Evolutionary conservation across 2,113 vertebrate genomes (phyloP), one percentile per base, ranked within the genome.

Genomic region (Pseudopodoces humilis): DNA sequence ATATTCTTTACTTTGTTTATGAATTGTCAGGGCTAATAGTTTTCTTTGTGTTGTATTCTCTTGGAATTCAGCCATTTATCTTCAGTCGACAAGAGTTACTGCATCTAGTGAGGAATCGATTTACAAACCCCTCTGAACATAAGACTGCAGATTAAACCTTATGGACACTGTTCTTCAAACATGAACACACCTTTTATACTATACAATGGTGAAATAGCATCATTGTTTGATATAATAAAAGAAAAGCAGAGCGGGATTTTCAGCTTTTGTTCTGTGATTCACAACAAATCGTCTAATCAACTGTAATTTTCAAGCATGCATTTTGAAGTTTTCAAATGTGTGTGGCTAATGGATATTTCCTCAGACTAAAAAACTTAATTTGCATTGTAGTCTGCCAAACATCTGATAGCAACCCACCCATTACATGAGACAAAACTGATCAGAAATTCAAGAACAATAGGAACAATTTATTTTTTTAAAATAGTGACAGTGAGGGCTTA

Each of bases 1-100:
- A 96, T 78, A 62, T 85, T 83, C 60, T 96, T 97, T 93, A 86
- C 70, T 97, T 96, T 97, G 83, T 94, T 95, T 97, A 83, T 94
- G 80, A 96, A 94, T 97, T 95, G 90, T 94, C 87, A 95, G 71
- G 63, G 86, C 76, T 94, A 97, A 97, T 96, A 80, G 64, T 75
- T 97, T 97, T 96, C 88, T 96, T 97, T 96, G 85, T 96, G 53
- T 75, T 86, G 35, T 68, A 83, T 92, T 97, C 80, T 93, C 78
- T 91, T 91, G 84, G 81, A 98, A 97, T 96, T 95, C 90, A 97
- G 92, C 92, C 88, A 94, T 98, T 97, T 96, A 86, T 97, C 95
- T 97, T 96, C 91, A 96, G 62, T 95, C 12, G 35, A 63, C 91
- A 92, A 91, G 91, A 96, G 94, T 83, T 96, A 80, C 63, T 89